phyloP scores from a whole-genome alignment of 2,113 vertebrate species.

The Sapayoa aenigma region DNA sequence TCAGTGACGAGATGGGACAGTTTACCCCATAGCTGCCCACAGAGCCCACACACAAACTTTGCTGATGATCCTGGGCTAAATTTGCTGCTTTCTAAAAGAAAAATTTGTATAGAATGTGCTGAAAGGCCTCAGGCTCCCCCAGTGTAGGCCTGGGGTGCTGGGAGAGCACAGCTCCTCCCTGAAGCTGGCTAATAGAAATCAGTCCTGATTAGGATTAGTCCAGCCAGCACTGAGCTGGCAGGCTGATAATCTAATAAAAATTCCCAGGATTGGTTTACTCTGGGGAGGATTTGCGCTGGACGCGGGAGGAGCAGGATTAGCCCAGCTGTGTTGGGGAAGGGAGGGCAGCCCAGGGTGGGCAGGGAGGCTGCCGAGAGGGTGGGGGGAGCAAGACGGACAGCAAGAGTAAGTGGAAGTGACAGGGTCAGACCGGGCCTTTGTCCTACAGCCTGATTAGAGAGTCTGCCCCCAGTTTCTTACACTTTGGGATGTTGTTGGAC shows the following conservation, averaged over 20 bases:
- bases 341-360: slow-evolving; percentile 71
- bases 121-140: slow-evolving; percentile 69
- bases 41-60: not conserved
- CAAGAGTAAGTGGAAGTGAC: slow-evolving; percentile 93
- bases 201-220: slow-evolving; percentile 88
- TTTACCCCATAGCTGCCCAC: not conserved
- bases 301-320: slow-evolving; percentile 86
- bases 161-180: slow-evolving; percentile 75
- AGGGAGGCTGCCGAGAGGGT: slow-evolving; percentile 74
- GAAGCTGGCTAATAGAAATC: slow-evolving; percentile 84
- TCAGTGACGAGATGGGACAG: not conserved
- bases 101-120: slow-evolving; percentile 46
- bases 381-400: slow-evolving; percentile 82
- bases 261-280: slow-evolving; percentile 87
- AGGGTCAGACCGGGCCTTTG: slow-evolving; percentile 94
- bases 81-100: not conserved
- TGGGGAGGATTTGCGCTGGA: slow-evolving; percentile 83
- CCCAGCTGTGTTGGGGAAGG: slow-evolving; percentile 75
- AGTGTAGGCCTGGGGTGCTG: slow-evolving; percentile 69
- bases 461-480: slow-evolving; percentile 90
- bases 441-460: slow-evolving; percentile 94
- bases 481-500: slow-evolving; percentile 94
- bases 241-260: slow-evolving; percentile 89
- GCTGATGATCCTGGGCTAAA: not conserved
- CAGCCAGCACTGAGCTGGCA: slow-evolving; percentile 71